Evolutionary conservation across 2,888 invertebrate species (phyloP).

Genomic region (Lamellibrachia satsuma): DNA sequence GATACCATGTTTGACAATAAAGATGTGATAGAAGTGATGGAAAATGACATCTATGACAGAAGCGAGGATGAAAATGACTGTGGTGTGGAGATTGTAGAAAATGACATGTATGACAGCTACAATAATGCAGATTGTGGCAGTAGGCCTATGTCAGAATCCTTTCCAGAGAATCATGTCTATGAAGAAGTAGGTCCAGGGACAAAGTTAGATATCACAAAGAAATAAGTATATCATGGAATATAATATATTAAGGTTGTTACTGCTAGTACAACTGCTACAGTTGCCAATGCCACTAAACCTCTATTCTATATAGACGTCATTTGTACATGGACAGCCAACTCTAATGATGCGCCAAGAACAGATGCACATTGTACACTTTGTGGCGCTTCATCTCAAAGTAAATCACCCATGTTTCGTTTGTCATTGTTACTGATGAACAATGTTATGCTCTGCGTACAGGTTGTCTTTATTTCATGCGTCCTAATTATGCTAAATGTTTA

Average conservation of each 20-base stretch:
- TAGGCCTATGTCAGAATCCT: too few species aligned
- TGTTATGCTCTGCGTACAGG: not conserved
- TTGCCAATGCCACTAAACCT: not conserved
- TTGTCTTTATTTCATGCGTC: not conserved
- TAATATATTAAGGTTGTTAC: not conserved
- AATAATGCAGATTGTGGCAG: not conserved
- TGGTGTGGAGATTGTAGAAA: not conserved
- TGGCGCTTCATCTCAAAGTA: not conserved
- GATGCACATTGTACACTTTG: too few species aligned
- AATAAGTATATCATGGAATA: not conserved
- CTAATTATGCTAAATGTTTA: too few species aligned
- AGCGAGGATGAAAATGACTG: not conserved
- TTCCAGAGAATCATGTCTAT: not conserved
- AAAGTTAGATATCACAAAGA: not conserved
- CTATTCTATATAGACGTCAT: not conserved
- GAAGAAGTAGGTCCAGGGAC: not conserved
- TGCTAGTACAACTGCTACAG: not conserved
- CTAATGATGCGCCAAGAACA: not conserved
- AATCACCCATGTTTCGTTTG: not conserved
- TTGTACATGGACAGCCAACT: not conserved
- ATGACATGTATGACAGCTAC: slow-evolving; percentile 1
- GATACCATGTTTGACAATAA: not conserved
- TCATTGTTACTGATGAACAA: not conserved
- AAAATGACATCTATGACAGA: not conserved
- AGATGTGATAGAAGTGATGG: not conserved